Percentiles rank a stretch among this genome's conserved stretches.
These are phyloP conservation scores for Anableps anableps DNA, from an alignment of 2,797 vertebrate genomes.

Conservation along the genomic window DNA sequence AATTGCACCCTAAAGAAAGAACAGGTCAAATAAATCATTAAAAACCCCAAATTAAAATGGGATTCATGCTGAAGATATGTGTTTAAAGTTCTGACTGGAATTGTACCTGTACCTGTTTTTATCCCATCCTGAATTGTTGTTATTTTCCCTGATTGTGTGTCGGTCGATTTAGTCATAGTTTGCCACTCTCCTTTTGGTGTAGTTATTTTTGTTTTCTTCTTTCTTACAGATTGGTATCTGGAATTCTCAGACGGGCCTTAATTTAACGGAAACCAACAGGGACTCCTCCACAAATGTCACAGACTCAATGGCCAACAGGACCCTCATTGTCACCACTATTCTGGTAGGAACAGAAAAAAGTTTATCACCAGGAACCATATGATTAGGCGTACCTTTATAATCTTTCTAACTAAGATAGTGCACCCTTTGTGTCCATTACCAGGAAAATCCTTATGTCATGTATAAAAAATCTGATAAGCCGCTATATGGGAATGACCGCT, in stretches of 20 bases:
- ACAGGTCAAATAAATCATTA: neutral
- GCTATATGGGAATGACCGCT: slow-evolving; percentile 95
- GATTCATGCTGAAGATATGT: neutral
- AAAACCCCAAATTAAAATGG: neutral
- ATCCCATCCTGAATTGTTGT: slow-evolving; percentile 14
- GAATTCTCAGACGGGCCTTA: slow-evolving; percentile 97
- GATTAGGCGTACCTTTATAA: neutral
- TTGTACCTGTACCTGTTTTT: slow-evolving; percentile 7
- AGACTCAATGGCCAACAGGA: slow-evolving; percentile 93
- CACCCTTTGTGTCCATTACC: slow-evolving; percentile 26
- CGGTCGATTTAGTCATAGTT: neutral
- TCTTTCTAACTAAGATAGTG: slow-evolving; percentile 6
- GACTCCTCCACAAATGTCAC: slow-evolving; percentile 90
- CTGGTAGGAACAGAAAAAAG: slow-evolving; percentile 79
- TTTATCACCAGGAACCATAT: neutral
- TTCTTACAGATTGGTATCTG: slow-evolving; percentile 91
- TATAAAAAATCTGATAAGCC: slow-evolving; percentile 98
- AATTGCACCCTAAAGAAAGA: neutral
- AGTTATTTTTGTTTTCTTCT: slow-evolving; percentile 29
- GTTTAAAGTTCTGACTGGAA: neutral
- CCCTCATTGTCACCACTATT: slow-evolving; percentile 96
- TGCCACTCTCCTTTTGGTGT: neutral
- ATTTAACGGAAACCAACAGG: slow-evolving; percentile 90
- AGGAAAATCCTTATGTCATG: slow-evolving; percentile 99
- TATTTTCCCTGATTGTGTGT: slow-evolving; percentile 10